phyloP scores from a whole-genome alignment of 1,140 invertebrate species.

The Pararge aegeria region DNA sequence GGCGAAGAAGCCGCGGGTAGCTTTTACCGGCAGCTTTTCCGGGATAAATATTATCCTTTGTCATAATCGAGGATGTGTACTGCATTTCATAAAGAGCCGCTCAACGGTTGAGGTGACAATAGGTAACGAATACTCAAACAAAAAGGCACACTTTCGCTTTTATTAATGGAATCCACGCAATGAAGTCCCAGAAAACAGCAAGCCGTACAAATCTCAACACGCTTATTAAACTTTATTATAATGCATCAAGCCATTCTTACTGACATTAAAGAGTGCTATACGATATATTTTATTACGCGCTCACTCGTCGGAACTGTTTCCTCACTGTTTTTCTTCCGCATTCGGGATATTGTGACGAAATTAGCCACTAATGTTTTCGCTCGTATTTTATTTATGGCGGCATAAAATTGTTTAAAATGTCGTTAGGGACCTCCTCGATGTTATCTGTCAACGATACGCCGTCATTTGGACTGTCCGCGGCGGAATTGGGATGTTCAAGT shows the following conservation, averaged over 20 bases:
- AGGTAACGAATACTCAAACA: too few species aligned
- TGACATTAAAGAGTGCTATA: conserved; percentile 2
- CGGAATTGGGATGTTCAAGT: background rate
- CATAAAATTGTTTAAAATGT: conserved; percentile 11
- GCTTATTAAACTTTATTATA: conserved; percentile 1
- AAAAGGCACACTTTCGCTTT: background rate
- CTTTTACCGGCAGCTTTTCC: too few species aligned
- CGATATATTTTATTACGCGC: background rate
- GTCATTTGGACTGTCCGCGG: conserved; percentile 28
- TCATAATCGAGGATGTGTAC: too few species aligned
- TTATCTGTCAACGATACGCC: conserved; percentile 30
- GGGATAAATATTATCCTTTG: too few species aligned
- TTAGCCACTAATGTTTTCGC: conserved; percentile 2
- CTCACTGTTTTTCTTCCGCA: background rate
- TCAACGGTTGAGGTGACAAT: too few species aligned
- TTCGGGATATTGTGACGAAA: conserved; percentile 1
- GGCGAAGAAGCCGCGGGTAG: too few species aligned
- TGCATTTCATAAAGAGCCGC: too few species aligned
- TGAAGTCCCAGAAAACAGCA: background rate
- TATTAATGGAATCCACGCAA: background rate
- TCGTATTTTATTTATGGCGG: conserved; percentile 1
- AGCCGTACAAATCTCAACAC: background rate
- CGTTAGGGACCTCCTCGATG: conserved; percentile 15
- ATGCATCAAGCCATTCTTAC: background rate
- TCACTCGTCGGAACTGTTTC: conserved; percentile 2